Conservation (phyloP, 1,140 invertebrate genomes). For the Bradysia coprophila region DNA sequence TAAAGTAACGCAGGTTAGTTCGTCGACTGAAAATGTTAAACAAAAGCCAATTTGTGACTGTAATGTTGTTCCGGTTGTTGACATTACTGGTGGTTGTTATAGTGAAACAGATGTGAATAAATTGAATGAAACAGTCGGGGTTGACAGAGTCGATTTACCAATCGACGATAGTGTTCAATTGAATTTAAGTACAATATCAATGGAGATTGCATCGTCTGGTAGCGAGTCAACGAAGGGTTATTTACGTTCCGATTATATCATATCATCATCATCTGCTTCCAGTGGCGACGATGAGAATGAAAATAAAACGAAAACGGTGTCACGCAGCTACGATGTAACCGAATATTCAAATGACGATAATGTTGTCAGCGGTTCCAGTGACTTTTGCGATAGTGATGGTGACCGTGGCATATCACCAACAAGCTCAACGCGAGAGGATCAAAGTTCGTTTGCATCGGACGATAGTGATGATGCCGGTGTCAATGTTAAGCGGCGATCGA, state of each 20-base stretch:
- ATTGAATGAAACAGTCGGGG: too few species aligned
- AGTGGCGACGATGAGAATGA: slow-evolving; percentile 18
- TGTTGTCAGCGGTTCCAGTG: not conserved
- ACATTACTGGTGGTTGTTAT: too few species aligned
- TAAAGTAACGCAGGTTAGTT: too few species aligned
- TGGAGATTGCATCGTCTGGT: too few species aligned
- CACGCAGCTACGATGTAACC: slow-evolving; percentile 30
- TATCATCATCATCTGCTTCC: slow-evolving; percentile 30
- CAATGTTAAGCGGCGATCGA: slow-evolving; percentile 22
- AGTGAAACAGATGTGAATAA: too few species aligned
- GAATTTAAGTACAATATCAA: too few species aligned
- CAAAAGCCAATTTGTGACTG: too few species aligned
- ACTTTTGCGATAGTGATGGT: slow-evolving; percentile 5
- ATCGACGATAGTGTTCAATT: too few species aligned
- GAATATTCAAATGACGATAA: slow-evolving; percentile 24
- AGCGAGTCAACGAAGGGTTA: too few species aligned
- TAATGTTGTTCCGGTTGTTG: too few species aligned
- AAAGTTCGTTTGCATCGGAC: not conserved
- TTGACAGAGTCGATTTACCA: too few species aligned
- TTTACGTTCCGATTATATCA: slow-evolving; percentile 31
- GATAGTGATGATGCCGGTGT: slow-evolving; percentile 11
- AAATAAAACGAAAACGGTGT: slow-evolving; percentile 10
- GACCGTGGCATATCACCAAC: slow-evolving; percentile 3
- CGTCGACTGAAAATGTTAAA: too few species aligned
- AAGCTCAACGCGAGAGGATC: not conserved